Percentiles rank a stretch among this genome's conserved stretches.
These are phyloP conservation scores for Sceliomorpha sp. DNA, from an alignment of 2,888 invertebrate genomes.

Conservation along the genomic window DNA sequence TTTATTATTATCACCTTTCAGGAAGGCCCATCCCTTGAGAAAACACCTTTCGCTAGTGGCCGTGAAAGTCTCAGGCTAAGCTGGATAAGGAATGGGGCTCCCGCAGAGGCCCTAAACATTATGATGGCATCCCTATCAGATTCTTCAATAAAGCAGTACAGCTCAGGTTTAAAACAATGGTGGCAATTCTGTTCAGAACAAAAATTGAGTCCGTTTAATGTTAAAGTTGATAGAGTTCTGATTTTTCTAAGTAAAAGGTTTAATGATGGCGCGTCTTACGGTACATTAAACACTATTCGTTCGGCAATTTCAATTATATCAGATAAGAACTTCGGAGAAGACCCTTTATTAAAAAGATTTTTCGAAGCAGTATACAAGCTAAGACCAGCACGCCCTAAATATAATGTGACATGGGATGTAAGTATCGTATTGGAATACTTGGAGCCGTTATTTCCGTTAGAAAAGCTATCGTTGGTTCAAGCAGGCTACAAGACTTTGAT, in stretches of 20 bases:
- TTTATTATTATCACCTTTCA: slow-evolving; percentile 59
- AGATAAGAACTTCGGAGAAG: slow-evolving; percentile 1
- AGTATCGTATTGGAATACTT: no score
- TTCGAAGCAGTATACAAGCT: no score
- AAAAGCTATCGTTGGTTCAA: no score
- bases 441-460: no score
- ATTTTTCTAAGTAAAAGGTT: slow-evolving; percentile 15
- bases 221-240: slow-evolving; percentile 3
- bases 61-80: slow-evolving; percentile 58
- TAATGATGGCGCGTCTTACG: slow-evolving; percentile 19
- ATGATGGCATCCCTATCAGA: slow-evolving; percentile 18
- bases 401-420: no score
- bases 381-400: no score
- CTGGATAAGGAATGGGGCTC: slow-evolving; percentile 41
- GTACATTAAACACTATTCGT: slow-evolving; percentile 12
- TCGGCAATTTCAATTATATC: slow-evolving; percentile 15
- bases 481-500: no score
- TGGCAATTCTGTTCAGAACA: slow-evolving; percentile 7
- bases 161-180: slow-evolving; percentile 24
- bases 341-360: no score
- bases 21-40: slow-evolving; percentile 58
- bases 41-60: slow-evolving; percentile 49
- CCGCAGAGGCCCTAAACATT: slow-evolving; percentile 32
- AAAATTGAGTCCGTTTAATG: slow-evolving; percentile 3
- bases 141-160: slow-evolving; percentile 28